Evolutionary conservation across 2,113 vertebrate species (phyloP), one percentile per base, ranked within the genome.

Genomic region (Myocastor coypus): DNA sequence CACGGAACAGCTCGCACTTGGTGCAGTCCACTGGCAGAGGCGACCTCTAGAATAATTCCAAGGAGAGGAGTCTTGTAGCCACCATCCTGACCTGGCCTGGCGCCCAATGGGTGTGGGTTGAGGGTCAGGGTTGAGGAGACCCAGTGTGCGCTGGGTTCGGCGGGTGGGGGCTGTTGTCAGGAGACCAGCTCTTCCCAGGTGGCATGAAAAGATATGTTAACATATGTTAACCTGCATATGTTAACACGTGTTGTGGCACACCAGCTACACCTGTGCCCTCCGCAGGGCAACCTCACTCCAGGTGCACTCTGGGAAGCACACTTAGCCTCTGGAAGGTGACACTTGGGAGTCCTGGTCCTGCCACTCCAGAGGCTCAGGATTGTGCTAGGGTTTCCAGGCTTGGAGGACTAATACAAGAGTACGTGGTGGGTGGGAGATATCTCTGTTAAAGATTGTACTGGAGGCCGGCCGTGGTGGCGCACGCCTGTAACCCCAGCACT

Each of bases 271-370:
- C 26, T 46, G 11, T 57, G 46, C 32, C 37, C 19, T 63, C 75
- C 26, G 0, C 24, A 37, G 14, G n/a, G 52, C 17, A 0, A n/a
- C 3, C 2, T 64, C 19, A 3, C 19, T 42, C 28, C 24, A 0
- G 13, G 42, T 24, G 22, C 22, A 1, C 34, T 52, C 10, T 17
- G 2, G 32, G 26, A 5, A 8, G 0, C 50, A 30, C 55, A 17
- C 10, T n/a, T 7, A 8, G 20, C 28, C n/a, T 40, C 24, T 13
- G 40, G 2, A 13, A 46, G 73, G 40, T 77, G 73, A 28, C 5
- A 7, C 24, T 52, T 52, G 75, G 84, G 52, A 52, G 10, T 71
- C 12, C 9, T 17, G 66, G 59, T 1, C 7, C 61, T 55, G 7
- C 17, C 37, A 3, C 34, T 57, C 28, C 55, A 52, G 57, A 28